Evolutionary conservation across 2,113 vertebrate species (phyloP).

Genomic region (Coturnix japonica): DNA sequence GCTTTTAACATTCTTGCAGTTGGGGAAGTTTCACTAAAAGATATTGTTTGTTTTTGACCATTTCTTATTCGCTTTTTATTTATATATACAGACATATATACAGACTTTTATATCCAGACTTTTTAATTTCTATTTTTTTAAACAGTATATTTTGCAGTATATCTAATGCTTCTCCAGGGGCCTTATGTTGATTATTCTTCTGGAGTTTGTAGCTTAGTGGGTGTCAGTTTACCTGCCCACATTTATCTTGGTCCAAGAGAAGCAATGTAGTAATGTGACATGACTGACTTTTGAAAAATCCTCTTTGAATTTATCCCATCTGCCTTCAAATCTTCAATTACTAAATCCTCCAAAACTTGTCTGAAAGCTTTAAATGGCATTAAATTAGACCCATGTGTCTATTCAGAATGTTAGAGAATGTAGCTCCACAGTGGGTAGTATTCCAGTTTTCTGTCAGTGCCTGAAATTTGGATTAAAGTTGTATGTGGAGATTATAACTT

Average conservation of each 20-base stretch:
- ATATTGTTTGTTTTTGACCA: not conserved
- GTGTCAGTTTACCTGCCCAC: not conserved
- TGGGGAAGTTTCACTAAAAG: not conserved
- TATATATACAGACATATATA: too few species aligned
- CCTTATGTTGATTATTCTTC: not conserved
- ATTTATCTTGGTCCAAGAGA: not conserved
- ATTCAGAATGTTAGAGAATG: not conserved
- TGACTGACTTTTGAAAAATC: not conserved
- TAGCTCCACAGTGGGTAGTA: not conserved
- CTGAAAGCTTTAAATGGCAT: not conserved
- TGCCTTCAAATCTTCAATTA: not conserved
- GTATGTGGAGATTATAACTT: not conserved
- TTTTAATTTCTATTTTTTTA: not conserved
- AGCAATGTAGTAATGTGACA: not conserved
- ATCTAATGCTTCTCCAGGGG: not conserved
- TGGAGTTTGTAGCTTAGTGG: not conserved
- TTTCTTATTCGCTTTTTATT: not conserved
- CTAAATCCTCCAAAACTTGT: not conserved
- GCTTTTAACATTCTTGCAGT: not conserved
- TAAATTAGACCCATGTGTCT: not conserved
- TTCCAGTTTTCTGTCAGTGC: not conserved
- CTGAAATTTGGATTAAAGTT: not conserved
- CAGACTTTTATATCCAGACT: too few species aligned
- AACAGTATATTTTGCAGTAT: not conserved
- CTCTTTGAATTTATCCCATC: not conserved